Base-by-base conservation (phyloP, 2,888 invertebrate genomes). In the Phasia obesa region DNA sequence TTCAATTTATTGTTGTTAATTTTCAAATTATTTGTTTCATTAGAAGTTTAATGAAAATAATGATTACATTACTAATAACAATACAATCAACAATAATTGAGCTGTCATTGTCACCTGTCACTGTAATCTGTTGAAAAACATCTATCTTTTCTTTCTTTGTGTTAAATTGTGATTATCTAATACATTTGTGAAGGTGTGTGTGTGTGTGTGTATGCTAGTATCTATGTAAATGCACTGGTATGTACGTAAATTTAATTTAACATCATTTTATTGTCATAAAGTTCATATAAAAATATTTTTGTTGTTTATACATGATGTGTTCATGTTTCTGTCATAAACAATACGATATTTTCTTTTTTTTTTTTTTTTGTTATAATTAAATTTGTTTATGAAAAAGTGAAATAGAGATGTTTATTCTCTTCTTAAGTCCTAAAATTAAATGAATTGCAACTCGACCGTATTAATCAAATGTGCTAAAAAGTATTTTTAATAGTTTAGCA, bases 91-190 rank as follows among this genome's bases (percentile, higher is more conserved):
- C 60, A 59, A 88, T 89, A 88, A 89, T 89, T 87, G 88, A 89
- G 88, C 87, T 89, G 89, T 89, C 88, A 88, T 87, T 88, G 89
- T 89, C 89, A 89, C 88, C 88, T 88, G 89, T 87, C 89, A 86
- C 60, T 84, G 86, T 77, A 77, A 84, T 81, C 84, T 81, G 64
- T 74, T 49, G 35, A 69, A 74, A 60, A 73, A 75, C 71, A 84
- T 81, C 84, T 77, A 71, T 70, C 70, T 70, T 65, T 74, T 35
- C 31, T 59, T 31, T 74, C 49, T 69, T 64, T 70, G 47, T 75
- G 55, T 19, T 60, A 70, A 64, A 70, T 59, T 75, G 25, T 70
- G 55, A 75, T 75, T 65, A 57, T 70, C 47, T 67, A 73, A 55
- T 49, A n/a, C n/a, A 25, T 35, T 9, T 31, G 17, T 47, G 19